Evolutionary conservation across 2,888 invertebrate species (phyloP).

Genomic region (Pelosia muscerda): DNA sequence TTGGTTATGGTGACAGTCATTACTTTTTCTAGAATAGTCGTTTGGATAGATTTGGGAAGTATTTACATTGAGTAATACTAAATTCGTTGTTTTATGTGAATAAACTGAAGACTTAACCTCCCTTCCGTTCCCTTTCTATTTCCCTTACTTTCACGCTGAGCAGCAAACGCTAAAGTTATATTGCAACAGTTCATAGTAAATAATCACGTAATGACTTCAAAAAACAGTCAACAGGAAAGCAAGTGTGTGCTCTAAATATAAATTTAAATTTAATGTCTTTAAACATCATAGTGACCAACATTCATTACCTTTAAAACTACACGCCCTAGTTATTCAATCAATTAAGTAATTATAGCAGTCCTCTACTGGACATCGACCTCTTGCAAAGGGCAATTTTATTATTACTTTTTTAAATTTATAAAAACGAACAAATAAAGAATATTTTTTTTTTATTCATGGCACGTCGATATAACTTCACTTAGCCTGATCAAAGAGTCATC

Average conservation of each 20-base stretch:
- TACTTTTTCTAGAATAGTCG: background rate
- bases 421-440: too few relatives aligned
- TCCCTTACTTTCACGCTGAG: background rate
- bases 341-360: background rate
- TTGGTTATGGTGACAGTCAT: background rate
- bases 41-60: background rate
- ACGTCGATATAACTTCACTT: too few relatives aligned
- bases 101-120: background rate
- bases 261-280: background rate
- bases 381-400: background rate
- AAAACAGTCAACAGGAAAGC: background rate
- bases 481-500: too few relatives aligned
- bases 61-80: background rate
- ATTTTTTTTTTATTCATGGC: too few relatives aligned
- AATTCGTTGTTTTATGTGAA: background rate
- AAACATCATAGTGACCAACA: background rate
- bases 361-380: background rate
- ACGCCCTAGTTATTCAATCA: background rate
- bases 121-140: constrained; percentile 1
- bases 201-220: background rate
- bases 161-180: background rate
- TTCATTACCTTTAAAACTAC: background rate
- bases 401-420: background rate
- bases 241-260: background rate
- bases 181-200: background rate